Conservation (phyloP, 2,113 vertebrate species). For the Oceanodroma tethys region DNA sequence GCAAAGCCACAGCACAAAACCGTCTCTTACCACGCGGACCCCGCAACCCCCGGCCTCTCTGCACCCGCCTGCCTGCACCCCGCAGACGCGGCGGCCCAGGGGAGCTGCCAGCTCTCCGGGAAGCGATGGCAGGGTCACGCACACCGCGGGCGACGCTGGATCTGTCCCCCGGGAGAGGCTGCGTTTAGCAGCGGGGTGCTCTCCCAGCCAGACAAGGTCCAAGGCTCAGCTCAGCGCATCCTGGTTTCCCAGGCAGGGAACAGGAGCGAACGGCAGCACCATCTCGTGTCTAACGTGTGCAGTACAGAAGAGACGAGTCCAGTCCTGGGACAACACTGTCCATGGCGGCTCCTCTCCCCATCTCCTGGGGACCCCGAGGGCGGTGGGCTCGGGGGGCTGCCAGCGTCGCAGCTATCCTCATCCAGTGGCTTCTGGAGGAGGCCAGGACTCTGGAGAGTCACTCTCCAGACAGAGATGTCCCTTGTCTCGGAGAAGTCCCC, state of each 20-base stretch:
- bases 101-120: neutral
- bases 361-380: rapidly evolving
- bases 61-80: neutral
- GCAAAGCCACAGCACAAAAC: neutral
- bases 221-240: neutral
- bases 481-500: neutral
- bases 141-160: rapidly evolving
- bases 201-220: neutral
- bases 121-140: neutral
- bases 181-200: neutral
- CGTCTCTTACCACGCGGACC: rapidly evolving
- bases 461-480: neutral
- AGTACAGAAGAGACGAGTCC: neutral
- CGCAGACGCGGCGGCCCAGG: rapidly evolving
- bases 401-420: rapidly evolving
- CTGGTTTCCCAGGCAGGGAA: neutral
- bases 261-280: slow-evolving; percentile 26
- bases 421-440: neutral
- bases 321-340: neutral
- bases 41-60: neutral
- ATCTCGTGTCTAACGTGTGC: neutral
- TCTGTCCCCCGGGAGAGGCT: neutral
- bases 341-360: rapidly evolving
- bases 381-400: neutral
- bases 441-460: rapidly evolving